These are phyloP conservation scores for Rhorus exstirpatorius DNA, from an alignment of 2,888 invertebrate genomes.

Conservation along the genomic window DNA sequence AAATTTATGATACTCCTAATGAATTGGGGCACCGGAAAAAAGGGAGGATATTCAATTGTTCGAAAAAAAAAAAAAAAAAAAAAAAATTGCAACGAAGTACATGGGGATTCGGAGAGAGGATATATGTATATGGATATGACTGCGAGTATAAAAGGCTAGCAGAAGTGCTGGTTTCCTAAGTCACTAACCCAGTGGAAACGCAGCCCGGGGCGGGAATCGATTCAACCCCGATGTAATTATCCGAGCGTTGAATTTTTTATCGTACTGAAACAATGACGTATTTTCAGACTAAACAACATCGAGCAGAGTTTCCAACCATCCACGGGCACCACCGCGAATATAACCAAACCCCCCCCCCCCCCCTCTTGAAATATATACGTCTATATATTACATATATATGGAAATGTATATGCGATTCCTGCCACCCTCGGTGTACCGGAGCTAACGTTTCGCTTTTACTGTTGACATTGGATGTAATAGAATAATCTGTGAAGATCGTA, in stretches of 20 bases:
- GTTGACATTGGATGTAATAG: conserved; percentile 83
- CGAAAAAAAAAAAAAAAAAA: conserved; percentile 1
- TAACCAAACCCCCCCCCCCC: conserved; percentile 55
- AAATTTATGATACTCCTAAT: too few relatives aligned
- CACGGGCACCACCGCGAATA: conserved; percentile 59
- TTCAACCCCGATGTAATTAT: conserved; percentile 87
- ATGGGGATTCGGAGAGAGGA: background rate
- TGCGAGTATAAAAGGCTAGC: conserved; percentile 35
- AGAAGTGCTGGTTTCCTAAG: conserved; percentile 71
- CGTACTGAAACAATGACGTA: conserved; percentile 89
- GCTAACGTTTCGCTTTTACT: conserved; percentile 70
- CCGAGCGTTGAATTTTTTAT: conserved; percentile 89
- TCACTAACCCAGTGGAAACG: conserved; percentile 79
- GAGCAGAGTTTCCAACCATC: conserved; percentile 69
- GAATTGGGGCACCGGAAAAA: too few relatives aligned
- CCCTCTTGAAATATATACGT: conserved; percentile 34
- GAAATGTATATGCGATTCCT: conserved; percentile 32
- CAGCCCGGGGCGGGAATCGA: conserved; percentile 85
- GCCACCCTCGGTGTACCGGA: conserved; percentile 42
- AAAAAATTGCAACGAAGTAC: background rate
- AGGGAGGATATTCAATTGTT: too few relatives aligned
- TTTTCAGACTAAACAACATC: conserved; percentile 89
- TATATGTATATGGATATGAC: too few relatives aligned
- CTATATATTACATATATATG: conserved; percentile 16
- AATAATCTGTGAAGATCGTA: conserved; percentile 81